phyloP scores from a whole-genome alignment of 2,888 invertebrate species.

The Ametastegia equiseti region DNA sequence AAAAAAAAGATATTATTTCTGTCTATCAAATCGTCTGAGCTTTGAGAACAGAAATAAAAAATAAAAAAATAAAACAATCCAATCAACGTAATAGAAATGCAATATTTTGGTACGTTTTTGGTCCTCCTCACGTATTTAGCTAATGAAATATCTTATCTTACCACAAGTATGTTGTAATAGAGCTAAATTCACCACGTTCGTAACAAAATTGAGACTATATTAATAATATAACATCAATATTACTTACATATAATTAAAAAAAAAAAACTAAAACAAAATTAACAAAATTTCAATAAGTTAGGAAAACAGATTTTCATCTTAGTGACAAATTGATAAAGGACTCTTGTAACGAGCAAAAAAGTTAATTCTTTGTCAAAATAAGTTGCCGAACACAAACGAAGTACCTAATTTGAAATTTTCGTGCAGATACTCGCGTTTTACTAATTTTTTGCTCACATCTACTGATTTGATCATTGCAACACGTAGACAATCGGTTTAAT shows the following conservation, averaged over 20 bases:
- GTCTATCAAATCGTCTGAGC: background rate
- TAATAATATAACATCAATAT: constrained; percentile 4
- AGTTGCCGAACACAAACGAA: background rate
- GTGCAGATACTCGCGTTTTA: no score
- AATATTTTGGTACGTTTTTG: constrained; percentile 2
- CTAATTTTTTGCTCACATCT: background rate
- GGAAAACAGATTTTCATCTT: background rate
- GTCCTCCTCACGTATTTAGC: background rate
- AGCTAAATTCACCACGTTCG: background rate
- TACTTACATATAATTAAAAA: background rate
- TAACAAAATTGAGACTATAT: constrained; percentile 18
- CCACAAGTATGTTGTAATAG: background rate
- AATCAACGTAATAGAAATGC: background rate
- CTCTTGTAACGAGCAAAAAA: background rate
- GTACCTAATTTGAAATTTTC: no score
- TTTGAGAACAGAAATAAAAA: background rate
- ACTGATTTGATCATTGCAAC: constrained; percentile 11
- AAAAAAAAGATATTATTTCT: no score
- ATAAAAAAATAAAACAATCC: background rate
- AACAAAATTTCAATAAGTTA: constrained; percentile 30
- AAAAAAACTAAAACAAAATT: background rate
- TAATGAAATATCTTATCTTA: background rate
- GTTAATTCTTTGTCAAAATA: no score
- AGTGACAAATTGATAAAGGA: background rate
- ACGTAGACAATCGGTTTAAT: background rate